Percentiles rank a stretch among this genome's conserved stretches.
Conservation (phyloP, 1,140 invertebrate species). For the Bombus fervidus region DNA sequence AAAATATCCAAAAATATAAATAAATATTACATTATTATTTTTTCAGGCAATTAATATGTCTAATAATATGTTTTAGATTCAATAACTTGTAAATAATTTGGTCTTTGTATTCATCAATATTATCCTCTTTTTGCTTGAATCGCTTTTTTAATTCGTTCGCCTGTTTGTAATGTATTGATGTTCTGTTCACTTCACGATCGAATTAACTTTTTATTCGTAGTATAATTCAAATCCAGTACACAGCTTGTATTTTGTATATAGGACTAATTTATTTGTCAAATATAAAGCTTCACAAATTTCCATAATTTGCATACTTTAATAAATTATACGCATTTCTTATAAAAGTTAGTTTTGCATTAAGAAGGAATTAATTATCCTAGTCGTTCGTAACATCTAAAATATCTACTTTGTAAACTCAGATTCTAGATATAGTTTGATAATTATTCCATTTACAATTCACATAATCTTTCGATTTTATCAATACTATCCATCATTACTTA, state of each 20-base stretch:
- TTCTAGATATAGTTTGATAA: background rate
- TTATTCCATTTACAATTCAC: background rate
- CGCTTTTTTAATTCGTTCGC: background rate
- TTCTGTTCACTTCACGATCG: background rate
- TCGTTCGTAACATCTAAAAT: background rate
- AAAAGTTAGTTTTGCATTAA: background rate
- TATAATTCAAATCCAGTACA: background rate
- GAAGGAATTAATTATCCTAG: background rate
- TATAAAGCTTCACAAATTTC: background rate
- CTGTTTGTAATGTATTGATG: background rate
- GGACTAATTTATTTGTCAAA: background rate
- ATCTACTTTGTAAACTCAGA: background rate
- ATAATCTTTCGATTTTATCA: background rate
- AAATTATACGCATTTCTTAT: too few species aligned
- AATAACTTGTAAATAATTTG: background rate
- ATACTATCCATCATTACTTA: background rate
- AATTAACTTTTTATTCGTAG: background rate
- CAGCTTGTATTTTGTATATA: background rate
- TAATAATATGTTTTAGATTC: background rate
- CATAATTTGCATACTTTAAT: background rate
- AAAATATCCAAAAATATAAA: background rate
- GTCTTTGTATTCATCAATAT: background rate
- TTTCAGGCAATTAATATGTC: background rate
- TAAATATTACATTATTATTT: background rate
- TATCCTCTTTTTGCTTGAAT: background rate